phyloP scores from a whole-genome alignment of 2,888 invertebrate species.

The Eurytoma californica region DNA sequence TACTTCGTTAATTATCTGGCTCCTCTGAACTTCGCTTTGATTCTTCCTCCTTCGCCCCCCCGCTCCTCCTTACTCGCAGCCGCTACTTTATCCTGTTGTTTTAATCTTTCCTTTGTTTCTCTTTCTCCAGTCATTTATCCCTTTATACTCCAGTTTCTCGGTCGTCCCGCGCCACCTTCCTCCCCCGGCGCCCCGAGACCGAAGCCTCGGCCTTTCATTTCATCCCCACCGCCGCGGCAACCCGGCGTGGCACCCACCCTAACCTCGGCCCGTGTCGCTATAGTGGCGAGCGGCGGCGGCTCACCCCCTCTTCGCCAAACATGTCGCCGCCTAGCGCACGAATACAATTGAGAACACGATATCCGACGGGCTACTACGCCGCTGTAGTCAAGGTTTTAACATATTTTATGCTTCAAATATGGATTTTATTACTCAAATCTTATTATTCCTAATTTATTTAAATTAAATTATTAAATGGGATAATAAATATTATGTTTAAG shows the following conservation, averaged over 20 bases:
- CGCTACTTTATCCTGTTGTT: slow-evolving; percentile 41
- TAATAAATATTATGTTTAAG: too few species aligned
- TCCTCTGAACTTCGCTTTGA: neutral
- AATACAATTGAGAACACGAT: neutral
- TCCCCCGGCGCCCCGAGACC: neutral
- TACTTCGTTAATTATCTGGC: slow-evolving; percentile 7
- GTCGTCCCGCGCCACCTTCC: neutral
- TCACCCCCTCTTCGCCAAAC: neutral
- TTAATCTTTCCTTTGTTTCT: slow-evolving; percentile 58
- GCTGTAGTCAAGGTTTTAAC: too few species aligned
- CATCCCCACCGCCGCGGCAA: neutral
- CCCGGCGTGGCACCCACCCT: slow-evolving; percentile 9
- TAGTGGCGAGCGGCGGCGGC: slow-evolving; percentile 18
- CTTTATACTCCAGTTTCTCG: slow-evolving; percentile 37
- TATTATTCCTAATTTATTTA: too few species aligned
- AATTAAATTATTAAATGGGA: too few species aligned
- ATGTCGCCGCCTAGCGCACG: neutral
- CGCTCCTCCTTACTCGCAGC: neutral
- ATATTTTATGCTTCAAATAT: too few species aligned
- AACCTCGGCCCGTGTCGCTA: slow-evolving; percentile 29
- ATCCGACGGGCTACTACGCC: neutral
- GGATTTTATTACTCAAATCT: too few species aligned
- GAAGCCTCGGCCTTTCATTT: neutral
- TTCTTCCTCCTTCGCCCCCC: neutral
- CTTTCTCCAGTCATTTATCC: slow-evolving; percentile 54